Percentiles rank a stretch among this genome's conserved stretches.
These are phyloP conservation scores for Phania funesta DNA, from an alignment of 2,888 invertebrate species.

Conservation along the genomic window DNA sequence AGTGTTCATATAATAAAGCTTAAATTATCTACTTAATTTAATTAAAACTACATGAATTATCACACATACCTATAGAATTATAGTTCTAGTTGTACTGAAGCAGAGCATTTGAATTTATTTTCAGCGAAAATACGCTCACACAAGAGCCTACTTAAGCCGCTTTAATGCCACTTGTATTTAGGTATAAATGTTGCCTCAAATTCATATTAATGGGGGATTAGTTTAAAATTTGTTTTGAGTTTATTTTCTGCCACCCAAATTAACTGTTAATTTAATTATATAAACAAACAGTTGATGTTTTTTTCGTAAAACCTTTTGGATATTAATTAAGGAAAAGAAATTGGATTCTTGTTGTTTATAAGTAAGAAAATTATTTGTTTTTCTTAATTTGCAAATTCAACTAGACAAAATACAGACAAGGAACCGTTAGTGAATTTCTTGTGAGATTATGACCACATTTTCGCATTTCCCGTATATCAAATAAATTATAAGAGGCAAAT, in stretches of 20 bases:
- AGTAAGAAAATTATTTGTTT: not conserved
- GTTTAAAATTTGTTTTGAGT: slow-evolving; percentile 5
- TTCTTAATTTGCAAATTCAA: not conserved
- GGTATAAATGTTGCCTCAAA: slow-evolving; percentile 9
- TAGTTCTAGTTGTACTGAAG: not conserved
- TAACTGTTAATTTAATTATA: slow-evolving; percentile 15
- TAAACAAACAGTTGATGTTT: not conserved
- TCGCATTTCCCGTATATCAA: no score
- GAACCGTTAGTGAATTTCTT: not conserved
- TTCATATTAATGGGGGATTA: slow-evolving; percentile 9
- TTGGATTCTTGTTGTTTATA: not conserved
- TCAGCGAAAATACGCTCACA: slow-evolving; percentile 1
- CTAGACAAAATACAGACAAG: slow-evolving; percentile 2
- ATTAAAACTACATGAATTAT: no score
- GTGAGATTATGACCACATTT: no score
- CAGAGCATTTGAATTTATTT: not conserved
- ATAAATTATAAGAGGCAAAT: no score
- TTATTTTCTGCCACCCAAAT: not conserved
- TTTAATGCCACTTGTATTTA: slow-evolving; percentile 4
- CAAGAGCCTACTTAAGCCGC: not conserved
- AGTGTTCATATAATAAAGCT: no score
- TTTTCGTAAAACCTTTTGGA: not conserved
- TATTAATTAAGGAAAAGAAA: not conserved
- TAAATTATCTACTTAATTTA: no score
- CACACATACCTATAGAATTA: no score